Evolutionary conservation across 2,888 invertebrate genomes (phyloP), one percentile per base, ranked within the genome.

Genomic region (Lasioglossum calceatum): DNA sequence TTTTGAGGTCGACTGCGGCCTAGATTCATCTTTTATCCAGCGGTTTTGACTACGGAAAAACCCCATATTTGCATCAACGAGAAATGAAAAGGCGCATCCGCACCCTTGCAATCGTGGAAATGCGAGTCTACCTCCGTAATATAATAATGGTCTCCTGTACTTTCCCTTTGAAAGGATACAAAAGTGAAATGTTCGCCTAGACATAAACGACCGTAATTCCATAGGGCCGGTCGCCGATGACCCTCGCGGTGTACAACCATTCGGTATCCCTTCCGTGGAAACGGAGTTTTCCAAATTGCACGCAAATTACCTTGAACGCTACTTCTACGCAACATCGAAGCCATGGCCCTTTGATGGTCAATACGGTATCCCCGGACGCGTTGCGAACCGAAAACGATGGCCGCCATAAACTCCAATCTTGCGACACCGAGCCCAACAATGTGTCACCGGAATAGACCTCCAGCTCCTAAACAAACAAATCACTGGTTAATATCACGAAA

Each of bases 381-480:
- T 98, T 97, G 91, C 97, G 97, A 88, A 99, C 96, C 19, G 96
- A 96, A 94, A 97, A 98, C 78, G 97, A 96, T 4, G 98, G 98
- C 85, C 96, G 96, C 92, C 97, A 97, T 78, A 97, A 96, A 71
- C 97, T 97, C 97, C 98, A 98, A 92, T 97, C 97, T 95, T 98
- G 97, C 91, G 97, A 97, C 19, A 98, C 96, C 3, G 96, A 96
- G 71, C 98, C 98, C 73, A 98, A 96, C 44, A 97, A 95, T 39
- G 96, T 96, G 58, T 97, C 97, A 14, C 92, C 91, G n/a, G 98
- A 95, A 0, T 97, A 97, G 2, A 98, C 97, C 93, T 98, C 97
- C 96, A 98, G 96, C 91, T 96, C 96, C 96, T 98, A 96, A 16
- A 79, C 23, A 82, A 71, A 42, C 39, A 71, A 58, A 54, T 39